Evolutionary conservation across 2,113 vertebrate genomes (phyloP).

Genomic region (Xiphias gladius): DNA sequence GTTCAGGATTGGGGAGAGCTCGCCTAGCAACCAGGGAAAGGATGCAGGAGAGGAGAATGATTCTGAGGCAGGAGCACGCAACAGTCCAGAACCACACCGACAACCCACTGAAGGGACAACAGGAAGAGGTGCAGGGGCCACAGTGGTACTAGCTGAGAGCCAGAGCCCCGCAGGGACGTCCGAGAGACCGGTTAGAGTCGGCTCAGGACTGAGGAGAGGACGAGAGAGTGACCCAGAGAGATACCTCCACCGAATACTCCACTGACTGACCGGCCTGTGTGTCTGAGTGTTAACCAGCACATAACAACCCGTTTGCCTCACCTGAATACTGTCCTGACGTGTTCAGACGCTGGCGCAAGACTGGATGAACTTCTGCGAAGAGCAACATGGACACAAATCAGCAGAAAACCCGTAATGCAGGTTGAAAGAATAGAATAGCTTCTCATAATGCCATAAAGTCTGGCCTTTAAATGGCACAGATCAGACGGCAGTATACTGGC

Average conservation of each 20-base stretch:
- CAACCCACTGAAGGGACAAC: constrained; percentile 13
- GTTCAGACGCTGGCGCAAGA: neutral
- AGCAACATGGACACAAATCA: neutral
- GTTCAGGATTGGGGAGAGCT: constrained; percentile 72
- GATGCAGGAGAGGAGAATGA: constrained; percentile 47
- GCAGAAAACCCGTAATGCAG: neutral
- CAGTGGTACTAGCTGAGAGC: constrained; percentile 22
- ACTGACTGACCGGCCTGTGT: constrained; percentile 41
- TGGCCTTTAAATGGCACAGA: neutral
- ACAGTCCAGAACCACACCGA: constrained; percentile 44
- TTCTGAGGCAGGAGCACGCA: constrained; percentile 39
- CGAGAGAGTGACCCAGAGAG: constrained; percentile 67
- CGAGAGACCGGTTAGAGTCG: constrained; percentile 47
- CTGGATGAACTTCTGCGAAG: neutral
- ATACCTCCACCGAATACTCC: constrained; percentile 80
- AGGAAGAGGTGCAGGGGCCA: constrained; percentile 21
- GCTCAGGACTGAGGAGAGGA: constrained; percentile 61
- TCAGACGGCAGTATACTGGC: neutral
- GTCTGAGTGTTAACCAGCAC: neutral
- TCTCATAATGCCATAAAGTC: neutral
- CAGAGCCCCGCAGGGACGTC: constrained; percentile 34
- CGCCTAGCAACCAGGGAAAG: constrained; percentile 29
- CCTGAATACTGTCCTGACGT: neutral
- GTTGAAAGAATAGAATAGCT: neutral
- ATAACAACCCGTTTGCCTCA: neutral